A percentile compares a stretch with the other conserved stretches of the same genome.
Conservation (phyloP, 2,113 vertebrate genomes). For the Platysteira castanea region DNA sequence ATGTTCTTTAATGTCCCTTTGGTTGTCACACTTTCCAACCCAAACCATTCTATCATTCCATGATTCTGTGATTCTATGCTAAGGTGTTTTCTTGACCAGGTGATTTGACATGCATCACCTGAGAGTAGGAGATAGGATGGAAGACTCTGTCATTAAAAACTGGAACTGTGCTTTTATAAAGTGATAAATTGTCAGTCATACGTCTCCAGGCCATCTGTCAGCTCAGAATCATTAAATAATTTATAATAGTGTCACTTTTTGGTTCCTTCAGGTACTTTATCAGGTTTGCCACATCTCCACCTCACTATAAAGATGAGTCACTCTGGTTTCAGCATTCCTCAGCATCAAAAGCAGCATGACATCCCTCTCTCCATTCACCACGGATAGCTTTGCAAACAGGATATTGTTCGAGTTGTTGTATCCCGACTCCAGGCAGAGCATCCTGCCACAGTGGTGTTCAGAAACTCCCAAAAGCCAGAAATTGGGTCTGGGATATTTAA, state of each 20-base stretch:
- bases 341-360: neutral
- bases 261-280: neutral
- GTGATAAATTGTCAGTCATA: no score
- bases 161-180: neutral
- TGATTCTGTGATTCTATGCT: neutral
- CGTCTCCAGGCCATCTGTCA: neutral
- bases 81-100: neutral
- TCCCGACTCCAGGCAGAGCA: accelerated
- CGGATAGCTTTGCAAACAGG: neutral
- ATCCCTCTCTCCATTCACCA: neutral
- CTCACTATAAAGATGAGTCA: neutral
- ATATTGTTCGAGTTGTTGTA: accelerated
- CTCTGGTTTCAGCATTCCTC: neutral
- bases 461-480: neutral
- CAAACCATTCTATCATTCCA: neutral
- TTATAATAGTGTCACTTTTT: neutral
- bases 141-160: neutral
- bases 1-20: neutral
- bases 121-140: neutral
- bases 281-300: neutral
- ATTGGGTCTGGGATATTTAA: neutral
- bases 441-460: neutral
- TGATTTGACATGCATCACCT: neutral
- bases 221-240: neutral
- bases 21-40: neutral